Conservation (phyloP, 53 echinoderm and acorn worm genomes). For the Paracentrotus lividus region DNA sequence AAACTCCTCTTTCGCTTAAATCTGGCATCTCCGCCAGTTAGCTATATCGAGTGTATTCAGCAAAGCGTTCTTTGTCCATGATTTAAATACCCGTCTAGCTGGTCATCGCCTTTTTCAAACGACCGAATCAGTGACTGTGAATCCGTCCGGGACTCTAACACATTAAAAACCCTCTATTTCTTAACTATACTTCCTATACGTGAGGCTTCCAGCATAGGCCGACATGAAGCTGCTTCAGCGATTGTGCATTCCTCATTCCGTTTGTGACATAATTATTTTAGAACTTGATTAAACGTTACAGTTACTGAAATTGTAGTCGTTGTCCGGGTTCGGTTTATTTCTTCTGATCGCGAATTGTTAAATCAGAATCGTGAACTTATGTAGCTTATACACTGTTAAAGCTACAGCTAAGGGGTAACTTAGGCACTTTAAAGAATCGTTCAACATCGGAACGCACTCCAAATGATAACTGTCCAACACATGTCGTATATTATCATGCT, state of each 20-base stretch:
- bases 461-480: no score
- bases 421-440: no score
- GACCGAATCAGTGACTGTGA: not conserved
- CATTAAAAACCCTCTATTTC: constrained; percentile 53
- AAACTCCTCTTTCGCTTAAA: not conserved
- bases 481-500: no score
- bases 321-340: not conserved
- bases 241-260: not conserved
- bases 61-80: not conserved
- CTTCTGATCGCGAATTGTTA: not conserved
- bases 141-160: not conserved
- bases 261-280: not conserved
- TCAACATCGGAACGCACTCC: no score
- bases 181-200: not conserved
- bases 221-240: constrained; percentile 3
- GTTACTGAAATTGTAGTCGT: not conserved
- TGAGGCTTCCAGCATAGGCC: constrained; percentile 39
- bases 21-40: not conserved
- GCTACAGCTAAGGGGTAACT: no score
- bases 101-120: not conserved
- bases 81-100: constrained; percentile 33
- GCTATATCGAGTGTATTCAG: not conserved
- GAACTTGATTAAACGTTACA: not conserved
- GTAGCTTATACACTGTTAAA: not conserved
- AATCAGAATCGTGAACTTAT: not conserved